Percentiles rank a stretch among this genome's conserved stretches.
These are phyloP conservation scores for Liodrosophila aerea DNA, from an alignment of 2,888 invertebrate species.

Conservation along the genomic window DNA sequence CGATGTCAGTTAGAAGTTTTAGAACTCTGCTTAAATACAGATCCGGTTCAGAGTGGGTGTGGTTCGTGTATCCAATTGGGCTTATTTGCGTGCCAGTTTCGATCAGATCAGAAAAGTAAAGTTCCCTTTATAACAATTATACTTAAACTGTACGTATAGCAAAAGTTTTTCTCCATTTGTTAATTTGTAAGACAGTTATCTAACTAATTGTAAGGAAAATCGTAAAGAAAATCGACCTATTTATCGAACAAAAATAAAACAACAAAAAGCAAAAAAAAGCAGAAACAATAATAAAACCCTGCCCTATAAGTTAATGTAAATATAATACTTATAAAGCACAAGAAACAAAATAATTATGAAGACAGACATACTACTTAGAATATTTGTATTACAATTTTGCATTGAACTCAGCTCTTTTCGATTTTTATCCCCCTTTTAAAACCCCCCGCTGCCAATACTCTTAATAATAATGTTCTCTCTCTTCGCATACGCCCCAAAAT, in stretches of 20 bases:
- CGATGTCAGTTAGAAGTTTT: not conserved
- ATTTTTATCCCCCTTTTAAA: conserved; percentile 30
- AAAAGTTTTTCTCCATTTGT: conserved; percentile 30
- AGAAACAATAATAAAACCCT: conserved; percentile 23
- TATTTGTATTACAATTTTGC: conserved; percentile 56
- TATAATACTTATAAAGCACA: conserved; percentile 47
- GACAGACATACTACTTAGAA: conserved; percentile 43
- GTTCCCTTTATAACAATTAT: conserved; percentile 14
- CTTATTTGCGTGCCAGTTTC: conserved; percentile 10
- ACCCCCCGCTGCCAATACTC: conserved; percentile 54
- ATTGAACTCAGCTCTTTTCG: conserved; percentile 47
- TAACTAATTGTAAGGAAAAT: conserved; percentile 64
- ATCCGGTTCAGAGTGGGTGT: conserved; percentile 32
- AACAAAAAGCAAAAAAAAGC: conserved; percentile 10
- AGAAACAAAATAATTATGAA: conserved; percentile 29
- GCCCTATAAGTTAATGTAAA: conserved; percentile 57
- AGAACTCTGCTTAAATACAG: not conserved
- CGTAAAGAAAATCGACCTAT: conserved; percentile 28
- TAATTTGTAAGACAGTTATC: conserved; percentile 55
- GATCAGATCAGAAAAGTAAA: conserved; percentile 32
- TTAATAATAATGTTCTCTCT: conserved; percentile 71
- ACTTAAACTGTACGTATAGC: conserved; percentile 45
- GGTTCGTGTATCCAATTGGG: conserved; percentile 4
- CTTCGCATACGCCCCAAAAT: conserved; percentile 56
- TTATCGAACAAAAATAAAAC: conserved; percentile 13